Percentiles rank a stretch among this genome's conserved stretches.
Evolutionary conservation across 2,797 vertebrate genomes (phyloP).

Genomic region (Amniataba percoides): DNA sequence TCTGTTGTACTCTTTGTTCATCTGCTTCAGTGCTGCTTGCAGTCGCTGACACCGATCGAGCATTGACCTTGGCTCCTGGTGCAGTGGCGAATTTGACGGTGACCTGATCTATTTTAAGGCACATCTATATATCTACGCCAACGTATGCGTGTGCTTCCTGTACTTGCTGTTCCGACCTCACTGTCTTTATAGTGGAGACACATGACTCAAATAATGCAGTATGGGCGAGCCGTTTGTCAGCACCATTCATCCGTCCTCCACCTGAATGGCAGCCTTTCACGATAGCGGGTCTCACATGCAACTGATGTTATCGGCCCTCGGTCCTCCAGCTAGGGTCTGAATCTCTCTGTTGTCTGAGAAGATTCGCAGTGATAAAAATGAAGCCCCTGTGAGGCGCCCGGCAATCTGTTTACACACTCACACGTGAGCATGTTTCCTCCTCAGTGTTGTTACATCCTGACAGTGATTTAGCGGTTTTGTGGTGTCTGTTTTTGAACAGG

Average conservation of each 20-base stretch:
- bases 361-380: slow-evolving; percentile 36
- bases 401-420: slow-evolving; percentile 48
- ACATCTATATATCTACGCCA: slow-evolving; percentile 35
- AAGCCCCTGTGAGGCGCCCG: slow-evolving; percentile 33
- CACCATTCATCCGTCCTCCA: slow-evolving; percentile 43
- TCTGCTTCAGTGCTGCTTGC: slow-evolving; percentile 23
- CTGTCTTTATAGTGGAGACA: slow-evolving; percentile 29
- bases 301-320: slow-evolving; percentile 30
- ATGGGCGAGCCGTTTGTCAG: slow-evolving; percentile 28
- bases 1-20: slow-evolving; percentile 23
- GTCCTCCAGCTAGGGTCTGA: slow-evolving; percentile 34
- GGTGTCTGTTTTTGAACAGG: slow-evolving; percentile 31
- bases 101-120: slow-evolving; percentile 74
- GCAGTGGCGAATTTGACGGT: slow-evolving; percentile 59
- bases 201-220: slow-evolving; percentile 61
- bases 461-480: slow-evolving; percentile 37
- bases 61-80: slow-evolving; percentile 66
- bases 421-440: slow-evolving; percentile 33
- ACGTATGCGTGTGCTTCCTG: slow-evolving; percentile 22
- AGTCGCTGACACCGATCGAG: slow-evolving; percentile 51
- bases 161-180: slow-evolving; percentile 41
- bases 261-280: slow-evolving; percentile 63
- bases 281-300: slow-evolving; percentile 42
- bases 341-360: slow-evolving; percentile 43
- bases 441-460: slow-evolving; percentile 30